Base-by-base conservation (phyloP, 2,113 vertebrate species). In the Scolopax mira region DNA sequence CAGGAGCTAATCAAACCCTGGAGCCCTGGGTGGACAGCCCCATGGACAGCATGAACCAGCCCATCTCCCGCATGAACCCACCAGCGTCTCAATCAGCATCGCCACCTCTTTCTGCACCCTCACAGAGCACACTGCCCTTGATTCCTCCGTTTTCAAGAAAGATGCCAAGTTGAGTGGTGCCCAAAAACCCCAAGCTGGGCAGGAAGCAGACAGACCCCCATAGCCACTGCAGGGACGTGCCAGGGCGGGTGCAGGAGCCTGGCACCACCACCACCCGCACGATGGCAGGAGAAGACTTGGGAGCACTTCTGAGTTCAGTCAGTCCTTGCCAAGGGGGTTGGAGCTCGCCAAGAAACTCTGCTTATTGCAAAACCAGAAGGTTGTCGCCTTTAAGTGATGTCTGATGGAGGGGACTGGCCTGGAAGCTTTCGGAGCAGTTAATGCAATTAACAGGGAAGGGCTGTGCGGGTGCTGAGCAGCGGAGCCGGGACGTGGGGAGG, bases 391-490 rank as follows among this genome's bases (percentile, higher is more conserved):
- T 41, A 52, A 67, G 58, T 0, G 48, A 12, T 17, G 55, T 11
- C 85, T 84, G 89, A 24, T 41, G 70, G 37, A 70, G 78, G 81
- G 83, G 42, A 46, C 3, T 1, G 1, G 48, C 35, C 41, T 17
- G 2, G 0, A 3, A 2, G 67, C 22, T 39, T 15, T 33, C 0
- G 3, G 18, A n/a, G 7, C 37, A 39, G n/a, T 31, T 88, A 54
- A 87, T 62, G 73, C 62, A 42, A 46, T 57, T 66, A 13, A 7
- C 64, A 87, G 78, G 42, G 39, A 61, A 54, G n/a, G 7, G 42
- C 1, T 48, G 42, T 15, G 35, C 0, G 6, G 52, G 61, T 3
- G 12, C 18, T 0, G 1, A 42, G 54, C 61, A 18, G 18, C 0
- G 2, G 27, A 23, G 65, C n/a, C 17, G 35, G 24, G 54, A 6